Base-by-base conservation (phyloP, 1,140 invertebrate genomes). In the Pararge aegeria region DNA sequence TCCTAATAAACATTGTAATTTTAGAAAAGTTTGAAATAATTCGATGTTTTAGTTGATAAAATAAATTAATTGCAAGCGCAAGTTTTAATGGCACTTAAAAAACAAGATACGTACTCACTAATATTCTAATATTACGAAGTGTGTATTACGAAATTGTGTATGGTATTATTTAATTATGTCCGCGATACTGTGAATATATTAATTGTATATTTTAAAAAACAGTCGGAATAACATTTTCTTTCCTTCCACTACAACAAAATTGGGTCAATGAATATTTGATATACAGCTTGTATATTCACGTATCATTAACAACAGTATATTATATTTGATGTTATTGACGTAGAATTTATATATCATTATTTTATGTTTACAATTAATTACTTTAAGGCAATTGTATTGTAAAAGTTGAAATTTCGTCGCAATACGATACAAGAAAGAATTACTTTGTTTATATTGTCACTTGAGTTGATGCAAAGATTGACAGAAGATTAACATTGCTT, bases 1-100 rank as follows among this genome's bases (percentile, higher is more conserved):
- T 34, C 3, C 9, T 34, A 3, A 34, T 12, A 24, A 7, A n/a
- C n/a, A n/a, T n/a, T n/a, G n/a, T n/a, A 24, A 24, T 34, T 34
- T 2, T 1, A 12, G 1, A 34, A 34, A 1, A 12, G 10, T 34
- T 3, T 12, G 30, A 18, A 42, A 9, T 42, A 16, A 40, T 2
- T 5, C 7, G 7, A 24, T 24, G 2, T 4, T 24, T 24, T 24
- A 4, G 2, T 24, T 42, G 5, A 42, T 7, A 2, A 16, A 5
- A 16, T 7, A 24, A 24, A 24, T 24, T 7, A 24, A 24, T 24
- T 24, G n/a, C n/a, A 13, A 9, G 3, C 1, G 9, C 15, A 42
- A 16, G 38, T 16, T 53, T 54, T 54, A 52, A 34, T 55, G 44
- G 44, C 59, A 55, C 24, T 48, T 24, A 58, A 12, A 12, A 40